These are phyloP conservation scores for Cosmopolites sordidus DNA, from an alignment of 2,888 invertebrate genomes.

Conservation along the genomic window DNA sequence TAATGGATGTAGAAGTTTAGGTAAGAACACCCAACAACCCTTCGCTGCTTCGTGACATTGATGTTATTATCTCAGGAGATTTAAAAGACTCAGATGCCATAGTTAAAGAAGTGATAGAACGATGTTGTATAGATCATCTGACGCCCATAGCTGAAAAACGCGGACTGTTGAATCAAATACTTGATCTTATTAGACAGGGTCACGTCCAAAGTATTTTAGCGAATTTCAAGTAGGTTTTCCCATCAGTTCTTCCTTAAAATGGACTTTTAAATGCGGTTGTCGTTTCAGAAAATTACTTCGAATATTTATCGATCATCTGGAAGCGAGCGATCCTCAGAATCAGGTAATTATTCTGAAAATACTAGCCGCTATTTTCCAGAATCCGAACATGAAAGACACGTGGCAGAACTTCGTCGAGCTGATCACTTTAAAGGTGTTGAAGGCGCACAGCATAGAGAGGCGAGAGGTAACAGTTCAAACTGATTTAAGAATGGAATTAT, in stretches of 20 bases:
- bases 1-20: conserved; percentile 44
- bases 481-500: neutral
- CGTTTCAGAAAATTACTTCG: conserved; percentile 62
- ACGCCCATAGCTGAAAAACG: conserved; percentile 43
- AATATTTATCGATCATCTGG: conserved; percentile 70
- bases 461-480: conserved; percentile 55
- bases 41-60: no score
- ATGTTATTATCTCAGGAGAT: conserved; percentile 17
- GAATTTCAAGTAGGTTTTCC: conserved; percentile 48
- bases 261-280: neutral
- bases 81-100: conserved; percentile 43
- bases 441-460: conserved; percentile 71
- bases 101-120: conserved; percentile 46
- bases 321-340: conserved; percentile 56
- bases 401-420: conserved; percentile 90
- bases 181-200: conserved; percentile 51
- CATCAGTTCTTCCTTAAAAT: conserved; percentile 8
- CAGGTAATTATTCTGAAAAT: conserved; percentile 75
- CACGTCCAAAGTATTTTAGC: conserved; percentile 52
- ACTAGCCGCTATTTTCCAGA: conserved; percentile 79
- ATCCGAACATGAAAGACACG: conserved; percentile 67
- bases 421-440: conserved; percentile 81
- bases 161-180: conserved; percentile 47
- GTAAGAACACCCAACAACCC: conserved; percentile 29
- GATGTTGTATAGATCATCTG: conserved; percentile 42